Percentiles rank a stretch among this genome's conserved stretches.
These are phyloP conservation scores for Salvator merianae DNA, from an alignment of 2,113 vertebrate species.

Conservation along the genomic window DNA sequence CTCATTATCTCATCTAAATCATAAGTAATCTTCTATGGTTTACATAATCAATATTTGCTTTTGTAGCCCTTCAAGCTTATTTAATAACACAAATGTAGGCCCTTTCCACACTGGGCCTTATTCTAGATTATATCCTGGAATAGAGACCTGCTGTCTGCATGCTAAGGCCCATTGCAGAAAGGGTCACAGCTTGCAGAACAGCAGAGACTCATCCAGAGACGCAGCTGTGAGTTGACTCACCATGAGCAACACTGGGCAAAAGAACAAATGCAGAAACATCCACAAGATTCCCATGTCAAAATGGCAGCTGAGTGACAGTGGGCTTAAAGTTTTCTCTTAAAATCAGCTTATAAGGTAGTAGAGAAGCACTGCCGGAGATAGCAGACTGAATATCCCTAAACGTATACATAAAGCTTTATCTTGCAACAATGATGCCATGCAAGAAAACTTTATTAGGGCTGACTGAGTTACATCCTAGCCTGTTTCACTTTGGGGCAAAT, in stretches of 20 bases:
- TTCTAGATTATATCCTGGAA: too few relatives aligned
- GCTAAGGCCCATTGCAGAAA: too few relatives aligned
- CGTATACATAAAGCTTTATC: too few relatives aligned
- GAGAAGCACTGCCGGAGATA: neutral
- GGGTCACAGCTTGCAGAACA: neutral
- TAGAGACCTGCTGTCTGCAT: too few relatives aligned
- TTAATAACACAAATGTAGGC: neutral
- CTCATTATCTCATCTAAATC: neutral
- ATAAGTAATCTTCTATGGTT: neutral
- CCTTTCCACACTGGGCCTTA: too few relatives aligned
- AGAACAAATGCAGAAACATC: neutral
- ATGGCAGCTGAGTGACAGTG: neutral
- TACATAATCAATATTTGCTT: neutral
- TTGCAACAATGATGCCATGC: too few relatives aligned
- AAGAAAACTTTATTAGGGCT: too few relatives aligned
- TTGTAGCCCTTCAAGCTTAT: conserved; percentile 8
- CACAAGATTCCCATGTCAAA: neutral
- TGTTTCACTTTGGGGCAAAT: too few relatives aligned
- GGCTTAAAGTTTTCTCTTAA: neutral
- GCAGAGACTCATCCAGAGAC: neutral
- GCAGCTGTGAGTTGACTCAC: neutral
- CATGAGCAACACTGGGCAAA: neutral
- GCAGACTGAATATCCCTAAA: neutral
- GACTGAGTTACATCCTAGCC: too few relatives aligned
- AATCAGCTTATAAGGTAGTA: neutral